These are phyloP conservation scores for Drosophila ezoana DNA, from an alignment of 2,888 invertebrate species.

Conservation along the genomic window DNA sequence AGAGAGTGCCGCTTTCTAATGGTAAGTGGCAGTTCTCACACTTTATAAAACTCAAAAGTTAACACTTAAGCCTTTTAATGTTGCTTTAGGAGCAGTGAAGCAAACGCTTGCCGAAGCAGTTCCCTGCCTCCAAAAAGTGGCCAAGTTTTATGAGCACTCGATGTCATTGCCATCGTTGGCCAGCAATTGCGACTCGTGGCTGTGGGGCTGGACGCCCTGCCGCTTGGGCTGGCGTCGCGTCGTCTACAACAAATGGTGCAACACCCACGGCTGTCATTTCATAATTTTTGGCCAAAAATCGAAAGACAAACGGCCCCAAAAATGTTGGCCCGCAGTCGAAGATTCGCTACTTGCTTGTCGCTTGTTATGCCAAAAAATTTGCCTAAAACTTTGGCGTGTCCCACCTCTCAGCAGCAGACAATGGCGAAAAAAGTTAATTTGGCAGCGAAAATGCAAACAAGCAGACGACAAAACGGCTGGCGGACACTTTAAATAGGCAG, in stretches of 20 bases:
- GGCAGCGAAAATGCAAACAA: slow-evolving; percentile 78
- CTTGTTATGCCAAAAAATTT: slow-evolving; percentile 72
- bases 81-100: slow-evolving; percentile 12
- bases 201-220: not conserved
- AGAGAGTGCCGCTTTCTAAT: no score
- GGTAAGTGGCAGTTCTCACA: not conserved
- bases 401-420: slow-evolving; percentile 33
- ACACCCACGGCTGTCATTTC: slow-evolving; percentile 72
- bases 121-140: slow-evolving; percentile 23
- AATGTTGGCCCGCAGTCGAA: slow-evolving; percentile 53
- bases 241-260: slow-evolving; percentile 61
- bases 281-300: slow-evolving; percentile 64
- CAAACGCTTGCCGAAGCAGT: slow-evolving; percentile 9
- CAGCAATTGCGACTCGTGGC: slow-evolving; percentile 12
- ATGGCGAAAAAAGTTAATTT: slow-evolving; percentile 77
- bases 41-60: not conserved
- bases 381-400: slow-evolving; percentile 60
- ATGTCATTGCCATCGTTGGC: slow-evolving; percentile 57
- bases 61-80: slow-evolving; percentile 14
- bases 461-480: slow-evolving; percentile 46
- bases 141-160: slow-evolving; percentile 60
- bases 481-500: slow-evolving; percentile 56
- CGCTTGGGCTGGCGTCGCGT: slow-evolving; percentile 49
- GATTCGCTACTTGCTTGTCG: slow-evolving; percentile 50
- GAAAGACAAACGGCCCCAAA: slow-evolving; percentile 61